Conservation (phyloP, 2,113 vertebrate species). For the Prionailurus bengalensis region DNA sequence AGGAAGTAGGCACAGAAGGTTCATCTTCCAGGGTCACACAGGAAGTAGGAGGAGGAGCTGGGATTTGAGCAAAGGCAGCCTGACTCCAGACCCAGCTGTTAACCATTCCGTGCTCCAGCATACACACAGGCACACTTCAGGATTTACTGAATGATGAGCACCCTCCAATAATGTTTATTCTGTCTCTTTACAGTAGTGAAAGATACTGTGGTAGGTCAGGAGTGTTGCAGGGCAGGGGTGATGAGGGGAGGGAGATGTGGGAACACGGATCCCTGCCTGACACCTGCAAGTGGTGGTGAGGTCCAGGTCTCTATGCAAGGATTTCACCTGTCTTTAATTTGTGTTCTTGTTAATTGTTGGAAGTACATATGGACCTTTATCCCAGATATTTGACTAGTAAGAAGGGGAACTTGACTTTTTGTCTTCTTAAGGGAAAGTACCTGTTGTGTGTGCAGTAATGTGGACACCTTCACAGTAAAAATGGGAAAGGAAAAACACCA, state of each 20-base stretch:
- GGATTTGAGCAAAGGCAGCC: not conserved
- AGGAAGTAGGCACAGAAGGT: not conserved
- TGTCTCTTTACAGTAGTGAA: not conserved
- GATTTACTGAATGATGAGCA: not conserved
- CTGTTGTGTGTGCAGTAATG: not conserved
- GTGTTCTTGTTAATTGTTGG: not conserved
- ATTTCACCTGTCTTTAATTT: constrained; percentile 20
- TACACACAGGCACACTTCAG: not conserved
- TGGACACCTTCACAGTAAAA: not conserved
- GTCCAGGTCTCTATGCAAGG: not conserved
- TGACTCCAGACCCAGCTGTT: not conserved
- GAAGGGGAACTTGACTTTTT: constrained; percentile 12
- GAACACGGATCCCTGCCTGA: not conserved
- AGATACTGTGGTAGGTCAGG: not conserved
- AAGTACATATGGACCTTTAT: not conserved
- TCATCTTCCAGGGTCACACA: not conserved
- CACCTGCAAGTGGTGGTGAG: not conserved
- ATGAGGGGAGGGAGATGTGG: not conserved
- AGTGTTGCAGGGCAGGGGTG: not conserved
- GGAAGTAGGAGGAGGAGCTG: not conserved
- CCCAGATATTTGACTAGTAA: not conserved
- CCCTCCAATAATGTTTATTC: not conserved
- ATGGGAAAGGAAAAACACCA: not conserved
- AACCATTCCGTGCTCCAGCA: rapidly evolving
- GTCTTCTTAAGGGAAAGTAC: not conserved